Evolutionary conservation across 2,888 invertebrate species (phyloP).

Genomic region (Pollenia griseotomentosa): DNA sequence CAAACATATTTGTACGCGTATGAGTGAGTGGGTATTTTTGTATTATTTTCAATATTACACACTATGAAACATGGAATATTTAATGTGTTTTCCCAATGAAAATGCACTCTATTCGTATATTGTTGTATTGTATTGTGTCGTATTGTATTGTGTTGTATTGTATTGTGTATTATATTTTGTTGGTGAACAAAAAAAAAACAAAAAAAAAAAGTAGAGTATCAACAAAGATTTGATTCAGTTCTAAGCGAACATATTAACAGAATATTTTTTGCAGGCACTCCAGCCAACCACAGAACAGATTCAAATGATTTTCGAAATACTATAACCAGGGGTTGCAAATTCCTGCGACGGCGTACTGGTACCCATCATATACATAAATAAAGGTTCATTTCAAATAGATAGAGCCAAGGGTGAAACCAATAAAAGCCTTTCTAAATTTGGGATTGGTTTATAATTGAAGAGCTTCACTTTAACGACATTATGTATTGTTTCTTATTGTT

Average conservation of each 20-base stretch:
- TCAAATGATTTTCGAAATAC: conserved; percentile 66
- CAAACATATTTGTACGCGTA: not conserved
- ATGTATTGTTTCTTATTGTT: conserved; percentile 78
- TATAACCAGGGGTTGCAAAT: conserved; percentile 74
- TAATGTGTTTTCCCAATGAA: conserved; percentile 67
- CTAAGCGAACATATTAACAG: conserved; percentile 71
- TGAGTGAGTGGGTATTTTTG: conserved; percentile 36
- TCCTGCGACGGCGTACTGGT: conserved; percentile 76
- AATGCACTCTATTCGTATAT: conserved; percentile 68
- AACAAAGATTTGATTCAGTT: conserved; percentile 73
- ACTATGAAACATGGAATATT: conserved; percentile 71
- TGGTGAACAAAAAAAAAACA: conserved; percentile 39
- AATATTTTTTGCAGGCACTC: conserved; percentile 80
- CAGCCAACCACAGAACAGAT: conserved; percentile 80
- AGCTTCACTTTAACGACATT: conserved; percentile 78
- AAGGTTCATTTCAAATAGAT: conserved; percentile 67
- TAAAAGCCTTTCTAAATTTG: conserved; percentile 82
- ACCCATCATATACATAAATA: conserved; percentile 70
- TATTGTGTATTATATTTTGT: conserved; percentile 35
- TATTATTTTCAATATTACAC: conserved; percentile 70
- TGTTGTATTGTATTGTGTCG: conserved; percentile 63
- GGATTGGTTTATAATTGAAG: conserved; percentile 83
- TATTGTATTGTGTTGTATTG: conserved; percentile 59
- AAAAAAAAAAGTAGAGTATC: conserved; percentile 42
- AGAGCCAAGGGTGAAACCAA: conserved; percentile 81